These are phyloP conservation scores for Petrolisthes cinctipes DNA, from an alignment of 2,888 invertebrate species.

Conservation along the genomic window DNA sequence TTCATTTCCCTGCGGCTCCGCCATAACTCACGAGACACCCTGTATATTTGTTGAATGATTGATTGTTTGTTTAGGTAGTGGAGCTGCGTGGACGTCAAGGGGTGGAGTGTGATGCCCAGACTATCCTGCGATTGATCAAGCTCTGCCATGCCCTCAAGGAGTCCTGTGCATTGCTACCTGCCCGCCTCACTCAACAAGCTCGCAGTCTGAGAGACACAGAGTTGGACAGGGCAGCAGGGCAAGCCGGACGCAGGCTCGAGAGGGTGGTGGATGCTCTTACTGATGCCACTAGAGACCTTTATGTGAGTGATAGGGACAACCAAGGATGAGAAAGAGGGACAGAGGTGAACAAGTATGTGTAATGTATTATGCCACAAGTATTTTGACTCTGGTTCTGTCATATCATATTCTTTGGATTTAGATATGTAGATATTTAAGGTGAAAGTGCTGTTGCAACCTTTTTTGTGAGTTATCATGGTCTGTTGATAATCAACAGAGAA, in stretches of 20 bases:
- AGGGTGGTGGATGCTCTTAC: constrained; percentile 31
- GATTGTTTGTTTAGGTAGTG: constrained; percentile 23
- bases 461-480: too few species aligned
- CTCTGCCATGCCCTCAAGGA: constrained; percentile 21
- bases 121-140: constrained; percentile 28
- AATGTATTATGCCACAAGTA: too few species aligned
- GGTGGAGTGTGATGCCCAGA: constrained; percentile 31
- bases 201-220: not conserved
- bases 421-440: too few species aligned
- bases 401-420: too few species aligned
- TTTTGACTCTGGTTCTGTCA: too few species aligned
- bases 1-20: not conserved
- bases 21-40: not conserved
- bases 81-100: constrained; percentile 29
- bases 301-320: constrained; percentile 22
- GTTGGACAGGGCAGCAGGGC: constrained; percentile 3
- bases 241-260: not conserved
- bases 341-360: too few species aligned
- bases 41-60: not conserved
- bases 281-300: constrained; percentile 43
- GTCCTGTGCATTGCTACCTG: constrained; percentile 16
- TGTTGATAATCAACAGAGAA: too few species aligned
- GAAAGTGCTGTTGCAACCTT: too few species aligned
- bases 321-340: too few species aligned
- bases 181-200: constrained; percentile 9